Evolutionary conservation across 1,140 invertebrate genomes (phyloP).

Genomic region (Ridgeia piscesae): DNA sequence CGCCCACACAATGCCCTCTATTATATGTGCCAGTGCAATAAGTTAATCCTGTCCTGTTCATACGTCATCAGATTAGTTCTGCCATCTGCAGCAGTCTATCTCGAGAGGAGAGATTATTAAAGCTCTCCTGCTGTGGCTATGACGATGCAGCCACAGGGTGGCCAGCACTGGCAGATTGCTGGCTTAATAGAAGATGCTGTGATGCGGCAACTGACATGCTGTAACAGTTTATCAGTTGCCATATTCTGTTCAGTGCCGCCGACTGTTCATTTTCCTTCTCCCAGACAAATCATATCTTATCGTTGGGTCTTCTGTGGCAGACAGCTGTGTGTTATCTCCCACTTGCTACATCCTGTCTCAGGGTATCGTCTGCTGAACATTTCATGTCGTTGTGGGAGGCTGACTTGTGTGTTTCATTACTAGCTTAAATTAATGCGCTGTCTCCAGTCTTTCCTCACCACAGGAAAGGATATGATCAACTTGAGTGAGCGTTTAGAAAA

Average conservation of each 20-base stretch:
- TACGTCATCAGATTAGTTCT: neutral
- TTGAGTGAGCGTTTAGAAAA: neutral
- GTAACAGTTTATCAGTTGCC: neutral
- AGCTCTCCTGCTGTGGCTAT: neutral
- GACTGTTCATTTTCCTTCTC: neutral
- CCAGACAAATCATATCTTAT: neutral
- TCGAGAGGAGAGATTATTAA: neutral
- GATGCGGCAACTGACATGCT: neutral
- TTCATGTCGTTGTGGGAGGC: neutral
- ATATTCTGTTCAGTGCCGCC: neutral
- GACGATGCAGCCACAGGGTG: neutral
- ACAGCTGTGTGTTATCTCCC: neutral
- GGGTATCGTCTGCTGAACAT: neutral
- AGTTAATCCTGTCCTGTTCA: neutral
- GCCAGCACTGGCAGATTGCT: neutral
- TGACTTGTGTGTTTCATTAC: neutral
- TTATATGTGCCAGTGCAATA: neutral
- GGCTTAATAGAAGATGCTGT: neutral
- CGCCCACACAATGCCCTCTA: neutral
- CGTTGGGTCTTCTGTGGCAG: neutral
- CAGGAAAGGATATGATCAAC: neutral
- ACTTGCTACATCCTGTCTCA: neutral
- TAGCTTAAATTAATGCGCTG: neutral
- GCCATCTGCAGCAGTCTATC: neutral
- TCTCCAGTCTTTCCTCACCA: neutral